Percentiles rank a stretch among this genome's conserved stretches.
These are phyloP conservation scores for Sceloporus undulatus DNA, from an alignment of 2,113 vertebrate species.

Conservation along the genomic window DNA sequence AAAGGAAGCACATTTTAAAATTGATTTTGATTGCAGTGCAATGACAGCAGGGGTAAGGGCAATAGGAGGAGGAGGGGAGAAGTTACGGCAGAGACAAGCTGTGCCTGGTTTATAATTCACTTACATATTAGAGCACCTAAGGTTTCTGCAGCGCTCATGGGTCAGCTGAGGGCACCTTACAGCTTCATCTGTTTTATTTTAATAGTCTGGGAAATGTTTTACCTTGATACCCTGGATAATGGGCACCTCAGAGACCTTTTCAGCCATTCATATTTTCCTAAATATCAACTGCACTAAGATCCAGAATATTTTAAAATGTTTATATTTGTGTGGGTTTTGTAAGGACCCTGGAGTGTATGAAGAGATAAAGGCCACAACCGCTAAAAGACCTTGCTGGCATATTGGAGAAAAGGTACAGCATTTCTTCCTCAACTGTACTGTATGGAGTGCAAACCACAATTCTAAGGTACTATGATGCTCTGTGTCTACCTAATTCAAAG, in stretches of 20 bases:
- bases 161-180: neutral
- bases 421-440: neutral
- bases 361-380: neutral
- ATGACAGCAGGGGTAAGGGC: neutral
- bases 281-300: neutral
- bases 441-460: neutral
- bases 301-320: neutral
- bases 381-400: neutral
- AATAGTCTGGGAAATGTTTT: no score
- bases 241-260: neutral
- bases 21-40: conserved; percentile 10
- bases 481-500: no score
- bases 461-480: no score
- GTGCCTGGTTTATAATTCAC: neutral
- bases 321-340: neutral
- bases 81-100: neutral
- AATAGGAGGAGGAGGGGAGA: neutral
- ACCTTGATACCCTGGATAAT: neutral
- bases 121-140: neutral
- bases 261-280: neutral
- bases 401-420: neutral
- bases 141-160: neutral
- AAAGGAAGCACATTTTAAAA: neutral
- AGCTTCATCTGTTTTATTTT: neutral
- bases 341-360: no score